Conservation (phyloP, 2,888 invertebrate genomes). For the Amblyjoppa fuscipennis region DNA sequence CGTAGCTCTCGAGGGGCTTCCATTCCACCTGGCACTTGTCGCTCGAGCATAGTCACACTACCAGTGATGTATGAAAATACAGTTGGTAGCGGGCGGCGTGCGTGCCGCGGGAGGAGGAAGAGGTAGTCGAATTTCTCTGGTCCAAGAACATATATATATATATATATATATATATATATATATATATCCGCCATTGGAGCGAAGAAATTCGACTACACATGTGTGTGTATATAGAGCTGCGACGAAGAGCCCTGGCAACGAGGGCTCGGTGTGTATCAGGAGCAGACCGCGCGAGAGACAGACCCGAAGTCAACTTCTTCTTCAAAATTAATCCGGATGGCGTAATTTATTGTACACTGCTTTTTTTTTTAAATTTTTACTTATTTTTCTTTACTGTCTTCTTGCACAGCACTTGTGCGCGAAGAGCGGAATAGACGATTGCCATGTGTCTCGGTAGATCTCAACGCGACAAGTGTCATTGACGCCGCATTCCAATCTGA, state of each 20-base stretch:
- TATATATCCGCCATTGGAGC: neutral
- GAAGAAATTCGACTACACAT: no score
- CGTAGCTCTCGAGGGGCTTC: conserved; percentile 15
- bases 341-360: neutral
- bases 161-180: neutral
- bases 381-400: neutral
- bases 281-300: neutral
- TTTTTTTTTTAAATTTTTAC: conserved; percentile 1
- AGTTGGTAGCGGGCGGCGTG: conserved; percentile 73
- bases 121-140: conserved; percentile 14
- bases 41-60: conserved; percentile 79
- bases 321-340: conserved; percentile 8
- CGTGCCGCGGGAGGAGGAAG: neutral
- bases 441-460: conserved; percentile 11
- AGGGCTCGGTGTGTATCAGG: conserved; percentile 57
- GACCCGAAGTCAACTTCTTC: neutral
- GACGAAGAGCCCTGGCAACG: neutral
- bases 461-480: conserved; percentile 74
- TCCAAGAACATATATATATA: neutral
- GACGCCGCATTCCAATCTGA: conserved; percentile 81
- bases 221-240: neutral
- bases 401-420: neutral
- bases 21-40: conserved; percentile 75
- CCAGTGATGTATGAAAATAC: conserved; percentile 76
- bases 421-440: neutral